Evolutionary conservation across 2,888 invertebrate species (phyloP).

Genomic region (Apantesis nais): DNA sequence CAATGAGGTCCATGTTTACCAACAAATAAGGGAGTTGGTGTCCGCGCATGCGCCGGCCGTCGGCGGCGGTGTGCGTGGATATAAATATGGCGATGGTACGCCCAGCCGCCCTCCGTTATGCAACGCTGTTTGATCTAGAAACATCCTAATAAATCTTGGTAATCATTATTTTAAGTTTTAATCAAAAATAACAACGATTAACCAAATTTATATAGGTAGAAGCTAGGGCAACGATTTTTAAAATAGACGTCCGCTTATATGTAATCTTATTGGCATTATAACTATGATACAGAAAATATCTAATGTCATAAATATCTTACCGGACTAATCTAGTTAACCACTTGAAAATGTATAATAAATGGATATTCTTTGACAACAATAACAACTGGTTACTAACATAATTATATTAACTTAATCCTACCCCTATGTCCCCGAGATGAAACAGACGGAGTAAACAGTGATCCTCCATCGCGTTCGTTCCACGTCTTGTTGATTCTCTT

Average conservation of each 20-base stretch:
- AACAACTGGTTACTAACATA: too few relatives aligned
- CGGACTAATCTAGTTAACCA: too few relatives aligned
- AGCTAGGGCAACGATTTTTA: constrained; percentile 34
- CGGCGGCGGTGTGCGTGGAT: constrained; percentile 48
- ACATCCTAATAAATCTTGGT: constrained; percentile 59
- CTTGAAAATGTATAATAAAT: too few relatives aligned
- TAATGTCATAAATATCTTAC: too few relatives aligned
- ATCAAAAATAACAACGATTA: constrained; percentile 51
- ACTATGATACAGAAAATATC: too few relatives aligned
- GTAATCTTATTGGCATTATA: constrained; percentile 40
- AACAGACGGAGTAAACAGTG: too few relatives aligned
- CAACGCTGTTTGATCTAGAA: constrained; percentile 71
- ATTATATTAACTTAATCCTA: too few relatives aligned
- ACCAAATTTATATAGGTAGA: constrained; percentile 28
- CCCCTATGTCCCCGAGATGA: too few relatives aligned
- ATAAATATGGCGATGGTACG: constrained; percentile 65
- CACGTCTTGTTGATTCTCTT: too few relatives aligned
- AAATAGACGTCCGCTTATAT: constrained; percentile 40
- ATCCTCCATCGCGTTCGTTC: too few relatives aligned
- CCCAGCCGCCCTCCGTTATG: constrained; percentile 70
- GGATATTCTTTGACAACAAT: too few relatives aligned
- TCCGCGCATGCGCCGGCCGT: constrained; percentile 60
- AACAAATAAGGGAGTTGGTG: constrained; percentile 58
- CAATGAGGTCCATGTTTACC: constrained; percentile 61
- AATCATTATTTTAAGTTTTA: constrained; percentile 49